Evolutionary conservation across 2,888 invertebrate species (phyloP).

Genomic region (Listrodromus nycthemerus): DNA sequence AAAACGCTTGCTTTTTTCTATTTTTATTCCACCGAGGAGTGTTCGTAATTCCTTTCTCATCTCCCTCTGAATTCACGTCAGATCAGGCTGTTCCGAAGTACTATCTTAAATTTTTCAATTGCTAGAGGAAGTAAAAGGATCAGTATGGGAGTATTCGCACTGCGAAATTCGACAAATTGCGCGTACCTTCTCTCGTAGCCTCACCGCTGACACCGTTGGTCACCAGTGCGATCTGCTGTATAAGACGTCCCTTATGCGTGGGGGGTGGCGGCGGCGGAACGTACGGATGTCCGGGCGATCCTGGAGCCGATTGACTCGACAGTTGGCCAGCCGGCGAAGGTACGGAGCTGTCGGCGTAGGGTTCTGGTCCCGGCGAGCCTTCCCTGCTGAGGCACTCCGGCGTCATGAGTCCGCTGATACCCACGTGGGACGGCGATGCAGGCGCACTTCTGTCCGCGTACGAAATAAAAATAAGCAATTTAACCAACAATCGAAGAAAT

Average conservation of each 20-base stretch:
- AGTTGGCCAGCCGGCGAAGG: constrained; percentile 85
- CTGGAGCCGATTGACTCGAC: constrained; percentile 88
- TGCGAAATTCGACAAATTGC: too few relatives aligned
- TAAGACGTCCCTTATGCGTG: constrained; percentile 81
- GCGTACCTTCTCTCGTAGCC: constrained; percentile 81
- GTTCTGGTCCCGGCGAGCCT: constrained; percentile 95
- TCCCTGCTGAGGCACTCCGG: constrained; percentile 95
- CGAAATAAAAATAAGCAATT: constrained; percentile 53
- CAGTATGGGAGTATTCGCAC: background rate
- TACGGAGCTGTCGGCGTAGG: constrained; percentile 86
- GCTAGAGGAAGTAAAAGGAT: too few relatives aligned
- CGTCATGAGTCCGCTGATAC: constrained; percentile 93
- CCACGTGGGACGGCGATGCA: constrained; percentile 96
- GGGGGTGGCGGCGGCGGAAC: constrained; percentile 78
- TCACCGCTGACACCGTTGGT: constrained; percentile 82
- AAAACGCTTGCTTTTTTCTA: background rate
- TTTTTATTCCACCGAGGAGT: too few relatives aligned
- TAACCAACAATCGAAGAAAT: background rate
- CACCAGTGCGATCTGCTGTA: constrained; percentile 83
- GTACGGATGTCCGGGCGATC: constrained; percentile 87
- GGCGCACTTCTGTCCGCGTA: constrained; percentile 92
- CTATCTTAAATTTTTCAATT: too few relatives aligned
- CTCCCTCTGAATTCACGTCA: too few relatives aligned
- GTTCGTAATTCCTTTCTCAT: too few relatives aligned
- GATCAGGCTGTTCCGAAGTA: too few relatives aligned